Evolutionary conservation across 2,113 vertebrate genomes (phyloP).

Genomic region (Pongo pygmaeus): DNA sequence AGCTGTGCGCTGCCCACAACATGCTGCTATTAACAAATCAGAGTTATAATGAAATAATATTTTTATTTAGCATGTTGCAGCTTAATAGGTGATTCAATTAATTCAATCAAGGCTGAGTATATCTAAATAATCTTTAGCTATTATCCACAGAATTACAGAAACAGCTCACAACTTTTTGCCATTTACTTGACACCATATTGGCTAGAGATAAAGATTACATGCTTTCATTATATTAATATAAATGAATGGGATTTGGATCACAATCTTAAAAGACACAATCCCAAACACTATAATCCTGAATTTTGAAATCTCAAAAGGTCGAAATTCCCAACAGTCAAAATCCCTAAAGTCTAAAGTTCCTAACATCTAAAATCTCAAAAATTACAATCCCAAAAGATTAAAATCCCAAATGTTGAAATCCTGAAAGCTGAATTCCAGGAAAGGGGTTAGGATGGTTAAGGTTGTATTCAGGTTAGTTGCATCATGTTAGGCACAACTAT

Average conservation of each 20-base stretch:
- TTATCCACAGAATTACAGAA: not conserved
- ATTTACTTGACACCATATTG: not conserved
- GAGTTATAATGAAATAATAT: not conserved
- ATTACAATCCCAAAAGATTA: not conserved
- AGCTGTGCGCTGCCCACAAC: not conserved
- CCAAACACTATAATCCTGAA: not conserved
- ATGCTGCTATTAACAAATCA: not conserved
- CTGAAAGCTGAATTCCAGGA: not conserved
- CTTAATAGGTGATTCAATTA: not conserved
- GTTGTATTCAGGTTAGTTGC: not conserved
- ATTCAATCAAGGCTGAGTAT: not conserved
- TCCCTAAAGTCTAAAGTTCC: not conserved
- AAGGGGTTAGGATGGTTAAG: not conserved
- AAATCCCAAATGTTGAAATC: not conserved
- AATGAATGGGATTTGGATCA: not conserved
- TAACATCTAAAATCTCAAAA: not conserved
- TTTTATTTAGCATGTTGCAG: not conserved
- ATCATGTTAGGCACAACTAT: not conserved
- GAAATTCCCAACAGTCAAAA: not conserved
- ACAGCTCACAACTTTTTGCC: not conserved
- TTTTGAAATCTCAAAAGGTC: not conserved
- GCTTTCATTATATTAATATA: not conserved
- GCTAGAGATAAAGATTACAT: not conserved
- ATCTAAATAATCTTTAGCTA: not conserved
- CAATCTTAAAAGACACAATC: not conserved